Base-by-base conservation (phyloP, 2,113 vertebrate genomes). In the Nycticebus coucang region DNA sequence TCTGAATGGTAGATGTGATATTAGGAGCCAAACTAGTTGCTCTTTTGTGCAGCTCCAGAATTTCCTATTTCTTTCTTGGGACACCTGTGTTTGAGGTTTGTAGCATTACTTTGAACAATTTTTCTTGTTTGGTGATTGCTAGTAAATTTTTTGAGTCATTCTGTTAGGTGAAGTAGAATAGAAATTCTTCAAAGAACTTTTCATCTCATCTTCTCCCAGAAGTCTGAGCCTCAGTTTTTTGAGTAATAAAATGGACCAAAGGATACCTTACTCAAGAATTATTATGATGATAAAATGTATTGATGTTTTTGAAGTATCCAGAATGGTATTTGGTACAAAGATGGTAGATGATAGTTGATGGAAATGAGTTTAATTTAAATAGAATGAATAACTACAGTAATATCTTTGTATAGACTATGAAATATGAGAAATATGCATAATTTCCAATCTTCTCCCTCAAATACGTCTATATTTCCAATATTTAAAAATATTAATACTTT, bases 301-400 rank as follows among this genome's bases (percentile, higher is more conserved):
- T 80, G 22, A 19, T 83, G 5, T 81, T 94, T 91, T n/a, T 50
- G 41, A 85, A 64, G 17, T 72, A 62, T 17, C 7, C 53, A 91
- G 30, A 30, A 83, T 8, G 68, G 24, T 60, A 45, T 87, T 83
- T 68, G 37, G 19, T 33, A 3, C 59, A 57, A 80, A 87, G 71
- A 87, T 80, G 72, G 22, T 33, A 86, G 18, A 22, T 86, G 15
- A 24, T 41, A 92, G 30, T 21, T 83, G 66, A 83, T 74, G 35
- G 30, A 5, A 74, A 86, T 21, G 33, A 12, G 64, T 74, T 91
- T 95, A 60, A 91, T 83, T 91, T 80, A 93, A 96, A 91, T 68
- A 93, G 87, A 94, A 79, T 17, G 1, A 74, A 50, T 71, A 91
- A 84, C n/a, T 72, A 60, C 30, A 75, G n/a, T 79, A 90, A 8